Conservation (phyloP, 2,888 invertebrate species). For the Eustalomyia histrio region DNA sequence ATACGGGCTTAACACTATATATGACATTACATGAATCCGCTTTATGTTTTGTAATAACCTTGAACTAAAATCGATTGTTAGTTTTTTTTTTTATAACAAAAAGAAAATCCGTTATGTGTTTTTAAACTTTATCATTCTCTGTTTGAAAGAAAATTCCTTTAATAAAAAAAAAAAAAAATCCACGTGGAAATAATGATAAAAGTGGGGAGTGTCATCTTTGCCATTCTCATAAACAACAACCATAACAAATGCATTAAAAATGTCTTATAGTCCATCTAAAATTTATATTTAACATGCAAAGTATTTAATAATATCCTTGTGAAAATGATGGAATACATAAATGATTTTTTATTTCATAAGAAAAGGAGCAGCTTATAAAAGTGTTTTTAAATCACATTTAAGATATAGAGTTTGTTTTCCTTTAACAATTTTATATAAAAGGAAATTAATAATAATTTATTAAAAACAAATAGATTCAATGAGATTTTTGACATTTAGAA, state of each 20-base stretch:
- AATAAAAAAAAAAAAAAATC: slow-evolving; percentile 18
- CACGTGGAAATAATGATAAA: slow-evolving; percentile 45
- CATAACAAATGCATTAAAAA: slow-evolving; percentile 31
- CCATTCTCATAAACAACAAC: slow-evolving; percentile 2
- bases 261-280: slow-evolving; percentile 31
- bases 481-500: slow-evolving; percentile 45
- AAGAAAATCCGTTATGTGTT: slow-evolving; percentile 8
- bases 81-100: neutral
- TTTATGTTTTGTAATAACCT: slow-evolving; percentile 25
- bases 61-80: slow-evolving; percentile 42
- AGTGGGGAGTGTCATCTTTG: slow-evolving; percentile 46
- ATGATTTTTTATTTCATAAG: neutral
- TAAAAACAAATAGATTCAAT: slow-evolving; percentile 28
- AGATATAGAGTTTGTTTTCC: slow-evolving; percentile 9
- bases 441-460: neutral
- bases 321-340: neutral
- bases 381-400: slow-evolving; percentile 36
- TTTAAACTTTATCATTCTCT: slow-evolving; percentile 25
- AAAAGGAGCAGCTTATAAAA: slow-evolving; percentile 40
- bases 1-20: too few species aligned
- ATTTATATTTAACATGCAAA: slow-evolving; percentile 55
- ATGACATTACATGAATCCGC: too few species aligned
- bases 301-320: slow-evolving; percentile 18
- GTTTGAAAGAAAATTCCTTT: slow-evolving; percentile 35
- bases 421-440: neutral